Evolutionary conservation across 2,113 vertebrate species (phyloP).

Genomic region (Festucalex cinctus): DNA sequence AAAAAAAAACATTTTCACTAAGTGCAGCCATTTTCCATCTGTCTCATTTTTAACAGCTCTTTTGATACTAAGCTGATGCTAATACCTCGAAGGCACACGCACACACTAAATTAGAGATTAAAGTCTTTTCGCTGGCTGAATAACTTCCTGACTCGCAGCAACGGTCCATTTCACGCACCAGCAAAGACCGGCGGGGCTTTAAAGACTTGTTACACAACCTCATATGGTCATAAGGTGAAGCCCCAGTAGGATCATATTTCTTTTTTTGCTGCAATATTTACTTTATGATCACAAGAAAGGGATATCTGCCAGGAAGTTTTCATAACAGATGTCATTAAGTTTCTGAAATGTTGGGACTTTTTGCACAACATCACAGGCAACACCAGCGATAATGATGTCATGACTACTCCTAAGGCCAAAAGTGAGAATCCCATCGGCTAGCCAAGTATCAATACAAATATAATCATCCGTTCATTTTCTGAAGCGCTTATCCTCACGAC

Average conservation of each 20-base stretch:
- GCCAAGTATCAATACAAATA: too few relatives aligned
- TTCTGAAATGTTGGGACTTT: not conserved
- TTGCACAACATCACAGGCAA: not conserved
- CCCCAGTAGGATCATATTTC: not conserved
- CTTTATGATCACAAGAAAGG: not conserved
- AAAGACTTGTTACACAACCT: slow-evolving; percentile 52
- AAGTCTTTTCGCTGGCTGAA: slow-evolving; percentile 40
- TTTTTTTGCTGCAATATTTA: slow-evolving; percentile 8
- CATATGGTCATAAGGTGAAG: slow-evolving; percentile 13
- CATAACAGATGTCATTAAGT: not conserved
- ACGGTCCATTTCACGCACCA: slow-evolving; percentile 31
- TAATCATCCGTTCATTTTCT: too few relatives aligned
- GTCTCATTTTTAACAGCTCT: slow-evolving; percentile 2
- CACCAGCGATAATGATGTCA: not conserved
- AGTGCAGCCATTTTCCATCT: slow-evolving; percentile 15
- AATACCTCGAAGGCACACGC: slow-evolving; percentile 6
- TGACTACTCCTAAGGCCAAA: too few relatives aligned
- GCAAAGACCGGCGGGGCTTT: slow-evolving; percentile 29
- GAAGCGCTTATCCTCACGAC: too few relatives aligned
- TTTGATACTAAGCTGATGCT: not conserved
- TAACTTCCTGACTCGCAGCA: slow-evolving; percentile 43
- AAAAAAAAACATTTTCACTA: too few relatives aligned
- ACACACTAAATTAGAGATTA: slow-evolving; percentile 23
- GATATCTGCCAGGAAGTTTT: not conserved
- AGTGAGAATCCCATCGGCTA: too few relatives aligned